These are phyloP conservation scores for Candidula unifasciata DNA, from an alignment of 2,888 invertebrate species.

Conservation along the genomic window DNA sequence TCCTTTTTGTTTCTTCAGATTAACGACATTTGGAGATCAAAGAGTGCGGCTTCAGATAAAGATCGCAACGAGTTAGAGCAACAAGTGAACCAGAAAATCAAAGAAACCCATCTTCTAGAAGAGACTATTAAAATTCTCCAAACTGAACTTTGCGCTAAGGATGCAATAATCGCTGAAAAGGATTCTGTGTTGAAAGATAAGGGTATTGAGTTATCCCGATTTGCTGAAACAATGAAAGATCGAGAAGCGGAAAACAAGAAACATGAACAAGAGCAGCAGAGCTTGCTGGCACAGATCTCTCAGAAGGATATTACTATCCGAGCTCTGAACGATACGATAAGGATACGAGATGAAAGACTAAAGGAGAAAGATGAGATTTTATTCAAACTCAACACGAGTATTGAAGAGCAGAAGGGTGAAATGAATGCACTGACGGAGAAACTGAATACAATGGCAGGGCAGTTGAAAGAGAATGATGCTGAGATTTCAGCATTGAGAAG, in stretches of 20 bases:
- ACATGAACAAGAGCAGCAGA: constrained; percentile 63
- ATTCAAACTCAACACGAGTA: constrained; percentile 46
- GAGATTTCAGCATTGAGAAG: constrained; percentile 60
- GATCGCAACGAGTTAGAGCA: constrained; percentile 62
- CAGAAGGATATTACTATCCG: constrained; percentile 66
- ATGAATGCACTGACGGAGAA: constrained; percentile 68
- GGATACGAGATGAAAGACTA: constrained; percentile 71
- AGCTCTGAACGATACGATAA: constrained; percentile 66
- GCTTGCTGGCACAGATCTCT: constrained; percentile 68
- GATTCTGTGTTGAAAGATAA: constrained; percentile 62
- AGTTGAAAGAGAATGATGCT: constrained; percentile 66
- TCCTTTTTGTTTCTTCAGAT: constrained; percentile 47
- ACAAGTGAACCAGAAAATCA: constrained; percentile 57
- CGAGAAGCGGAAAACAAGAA: constrained; percentile 66
- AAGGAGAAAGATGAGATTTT: constrained; percentile 68
- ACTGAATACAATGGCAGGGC: constrained; percentile 61
- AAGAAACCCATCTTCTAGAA: constrained; percentile 56
- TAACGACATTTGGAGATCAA: constrained; percentile 70
- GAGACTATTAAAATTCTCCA: constrained; percentile 59
- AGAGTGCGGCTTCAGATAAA: constrained; percentile 66
- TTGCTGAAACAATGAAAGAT: constrained; percentile 67
- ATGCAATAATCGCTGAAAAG: constrained; percentile 63
- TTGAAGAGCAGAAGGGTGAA: constrained; percentile 57
- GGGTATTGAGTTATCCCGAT: constrained; percentile 59
- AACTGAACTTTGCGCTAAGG: constrained; percentile 63